These are phyloP conservation scores for Cathartes aura DNA, from an alignment of 2,113 vertebrate species.

Conservation along the genomic window DNA sequence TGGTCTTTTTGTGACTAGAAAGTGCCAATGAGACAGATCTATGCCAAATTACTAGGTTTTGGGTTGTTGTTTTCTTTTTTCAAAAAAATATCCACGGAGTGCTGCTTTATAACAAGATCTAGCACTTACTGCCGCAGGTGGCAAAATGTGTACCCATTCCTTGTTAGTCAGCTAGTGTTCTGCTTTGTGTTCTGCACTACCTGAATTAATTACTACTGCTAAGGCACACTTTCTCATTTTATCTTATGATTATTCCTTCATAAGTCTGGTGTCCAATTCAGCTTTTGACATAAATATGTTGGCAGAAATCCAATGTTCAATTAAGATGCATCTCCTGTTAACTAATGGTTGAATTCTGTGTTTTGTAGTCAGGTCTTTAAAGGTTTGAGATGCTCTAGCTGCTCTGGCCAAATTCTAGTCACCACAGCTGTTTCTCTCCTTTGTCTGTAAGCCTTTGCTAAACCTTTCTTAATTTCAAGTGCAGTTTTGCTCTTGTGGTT, in stretches of 20 bases:
- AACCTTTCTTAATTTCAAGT: not conserved
- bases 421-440: constrained; percentile 1
- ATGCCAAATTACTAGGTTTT: not conserved
- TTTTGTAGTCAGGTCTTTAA: not conserved
- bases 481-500: not conserved
- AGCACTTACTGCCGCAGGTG: not conserved
- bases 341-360: constrained; percentile 30
- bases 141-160: not conserved
- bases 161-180: not conserved
- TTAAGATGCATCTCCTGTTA: constrained; percentile 45
- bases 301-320: constrained; percentile 38
- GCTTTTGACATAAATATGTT: constrained; percentile 26
- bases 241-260: not conserved
- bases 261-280: constrained; percentile 19
- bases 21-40: not conserved
- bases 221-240: not conserved
- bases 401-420: not conserved
- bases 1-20: not conserved
- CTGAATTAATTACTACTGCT: constrained; percentile 3
- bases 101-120: not conserved
- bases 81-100: not conserved
- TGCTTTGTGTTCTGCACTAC: not conserved
- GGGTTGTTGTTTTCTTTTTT: not conserved
- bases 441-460: not conserved
- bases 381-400: not conserved